A percentile compares a stretch with the other conserved stretches of the same genome.
phyloP scores from a whole-genome alignment of 2,797 vertebrate genomes.

The Capromys pilorides region DNA sequence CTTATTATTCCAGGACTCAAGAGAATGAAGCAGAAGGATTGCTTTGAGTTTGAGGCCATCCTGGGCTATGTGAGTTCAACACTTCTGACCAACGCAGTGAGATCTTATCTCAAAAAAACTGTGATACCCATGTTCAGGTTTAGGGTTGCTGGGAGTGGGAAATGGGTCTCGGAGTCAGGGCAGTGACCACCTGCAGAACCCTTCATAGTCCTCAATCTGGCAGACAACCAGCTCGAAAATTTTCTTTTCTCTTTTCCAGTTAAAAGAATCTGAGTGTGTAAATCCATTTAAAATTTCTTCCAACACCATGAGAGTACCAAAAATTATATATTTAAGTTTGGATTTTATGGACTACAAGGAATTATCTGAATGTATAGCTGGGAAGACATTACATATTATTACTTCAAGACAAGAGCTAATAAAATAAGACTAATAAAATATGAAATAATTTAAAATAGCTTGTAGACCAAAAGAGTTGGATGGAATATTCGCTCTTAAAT shows the following conservation, averaged over 20 bases:
- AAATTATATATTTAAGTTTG: conserved; percentile 6
- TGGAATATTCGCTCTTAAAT: neutral
- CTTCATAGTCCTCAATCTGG: neutral
- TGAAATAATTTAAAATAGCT: conserved; percentile 47
- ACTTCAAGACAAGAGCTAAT: conserved; percentile 8
- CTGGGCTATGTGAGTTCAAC: neutral
- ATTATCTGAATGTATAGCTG: neutral
- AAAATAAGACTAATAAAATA: conserved; percentile 21
- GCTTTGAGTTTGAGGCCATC: neutral
- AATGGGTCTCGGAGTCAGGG: neutral
- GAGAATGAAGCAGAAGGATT: neutral
- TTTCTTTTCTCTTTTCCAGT: neutral
- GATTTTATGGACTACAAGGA: neutral
- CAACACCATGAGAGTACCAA: neutral
- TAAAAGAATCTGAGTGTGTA: neutral
- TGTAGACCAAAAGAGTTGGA: neutral
- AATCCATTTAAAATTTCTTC: conserved; percentile 7
- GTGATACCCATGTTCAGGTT: neutral
- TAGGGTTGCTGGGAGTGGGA: neutral
- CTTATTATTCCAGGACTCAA: neutral
- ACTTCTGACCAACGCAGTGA: neutral
- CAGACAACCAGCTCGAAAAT: neutral
- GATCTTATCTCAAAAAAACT: neutral
- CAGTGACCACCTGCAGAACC: neutral
- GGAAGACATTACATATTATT: neutral